Base-by-base conservation (phyloP, 2,888 invertebrate genomes). In the Argyresthia goedartella region DNA sequence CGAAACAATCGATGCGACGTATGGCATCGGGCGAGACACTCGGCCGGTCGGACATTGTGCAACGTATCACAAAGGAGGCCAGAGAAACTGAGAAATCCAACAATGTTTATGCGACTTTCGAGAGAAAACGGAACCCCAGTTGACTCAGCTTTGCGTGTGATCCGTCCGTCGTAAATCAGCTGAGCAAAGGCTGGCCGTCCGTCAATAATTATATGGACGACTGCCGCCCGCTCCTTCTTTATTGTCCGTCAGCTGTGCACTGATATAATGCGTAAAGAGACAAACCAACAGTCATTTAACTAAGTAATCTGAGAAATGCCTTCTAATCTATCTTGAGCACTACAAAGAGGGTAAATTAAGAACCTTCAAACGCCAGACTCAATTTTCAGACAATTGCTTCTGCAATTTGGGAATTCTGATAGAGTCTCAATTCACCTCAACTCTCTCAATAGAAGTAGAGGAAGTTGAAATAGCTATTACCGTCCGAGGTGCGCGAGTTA, bases 81-180 rank as follows among this genome's bases (percentile, higher is more conserved):
- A 69, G 79, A 74, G 80, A 81, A 77, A 80, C 71, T 77, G 79
- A 74, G 80, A 81, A 77, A 80, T 71, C 77, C 71, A 68, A 65
- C 64, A 58, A 67, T 67, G 66, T 70, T 73, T 70, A 76, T 68
- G 66, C 65, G 60, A 73, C 71, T 73, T 76, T 76, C 69, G 68
- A 68, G 66, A 66, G 66, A 66, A 69, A 74, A 76, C 78, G 71
- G 66, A 53, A 68, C 43, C 53, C 47, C 39, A 16, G 33, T 65
- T 61, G 62, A 66, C 69, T 63, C 67, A 61, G 65, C 68, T 69
- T 68, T 72, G 63, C 56, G 62, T 56, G 63, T 11, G n/a, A 9
- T 8, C 14, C n/a, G 66, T 62, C 60, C 61, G 67, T 65, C 72
- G 71, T 84, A 85, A 82, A 84, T 84, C 81, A 82, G 64, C 73